Base-by-base conservation (phyloP, 2,113 vertebrate species). In the Zosterops japonicus region DNA sequence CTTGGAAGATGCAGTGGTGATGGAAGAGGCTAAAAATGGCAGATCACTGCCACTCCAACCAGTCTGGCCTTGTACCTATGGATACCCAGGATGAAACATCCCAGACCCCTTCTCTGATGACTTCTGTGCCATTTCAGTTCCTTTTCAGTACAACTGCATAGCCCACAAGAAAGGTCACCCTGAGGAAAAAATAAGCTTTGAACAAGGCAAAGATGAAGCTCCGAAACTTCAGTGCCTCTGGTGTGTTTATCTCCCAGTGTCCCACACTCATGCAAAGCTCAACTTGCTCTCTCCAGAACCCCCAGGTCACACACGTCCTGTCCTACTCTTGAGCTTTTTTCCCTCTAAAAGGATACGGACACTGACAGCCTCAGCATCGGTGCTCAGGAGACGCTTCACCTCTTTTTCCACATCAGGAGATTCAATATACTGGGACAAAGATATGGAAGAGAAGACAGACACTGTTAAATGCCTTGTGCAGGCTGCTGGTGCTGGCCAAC, bases 351-450 rank as follows among this genome's bases (percentile, higher is more conserved):
- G 98, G 99, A 99, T 99, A 99, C 98, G 99, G 85, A 98, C 98
- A 95, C 98, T 98, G 97, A 99, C 97, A 29, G 99, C 99, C 67
- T 99, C 99, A 9, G 99, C 98, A 90, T 99, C 99, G 31, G 99
- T 99, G 96, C 97, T 98, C 91, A 99, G 98, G 83, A 99, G 97
- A 94, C 98, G 98, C 81, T 99, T 99, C 97, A 99, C 98, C 96
- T 99, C 99, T 89, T 99, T 99, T 87, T 99, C 99, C 96, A 99
- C 99, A 82, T 99, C 98, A 93, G 99, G 98, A 96, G 99, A 99
- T 74, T 99, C 99, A 16, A 98, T 98, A 91, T 98, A 98, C 98
- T 99, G 97, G 42, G 84, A 59, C 75, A 95, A 70, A 82, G 70
- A 82, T 39, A 39, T 39, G 36, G 36, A 60, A 25, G 22, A 65